Evolutionary conservation across 2,888 invertebrate species (phyloP), one percentile per base, ranked within the genome.

Genomic region (Theretra japonica): DNA sequence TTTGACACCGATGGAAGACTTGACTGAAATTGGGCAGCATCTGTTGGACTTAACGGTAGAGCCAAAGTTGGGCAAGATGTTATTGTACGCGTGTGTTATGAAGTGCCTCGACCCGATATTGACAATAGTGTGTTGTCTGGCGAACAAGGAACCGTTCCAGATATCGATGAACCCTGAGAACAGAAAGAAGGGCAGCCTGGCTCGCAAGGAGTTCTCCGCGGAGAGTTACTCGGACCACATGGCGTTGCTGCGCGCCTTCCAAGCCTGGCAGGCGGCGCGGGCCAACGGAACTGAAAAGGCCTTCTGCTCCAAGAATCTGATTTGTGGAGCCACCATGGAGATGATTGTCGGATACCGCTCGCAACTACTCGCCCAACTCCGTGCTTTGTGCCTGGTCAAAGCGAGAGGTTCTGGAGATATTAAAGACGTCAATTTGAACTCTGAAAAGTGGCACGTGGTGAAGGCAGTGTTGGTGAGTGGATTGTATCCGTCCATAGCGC

Each of bases 91-190:
- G 1, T 96, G 98, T 58, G 97, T 98, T 4, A 95, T 99, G 78
- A 98, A 98, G 87, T 99, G 99, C 88, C 93, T 99, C 53, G 98
- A 99, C 88, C 99, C 99, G 1, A 95, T 99, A 48, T 91, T 98
- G 72, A 99, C 99, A 1, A 97, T 99, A 58, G 98, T 98, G 0
- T 97, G 98, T 84, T 96, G 97, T 76, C 95, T 99, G 78, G 97
- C 98, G 0, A 94, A 95, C 21, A 95, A 97, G 78, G 97, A 97
- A 87, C 97, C 97, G 0, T 98, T 97, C 85, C 94, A 96, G 74
- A 92, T 98, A 73, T 97, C 98, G 2, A 90, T 95, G 70, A 96
- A 96, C 76, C 96, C 97, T 0, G 95, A 96, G 21, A 95, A 95
- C 71, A 95, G 97, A 79, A 96, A 95, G 85, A 90, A 95, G 53